phyloP scores from a whole-genome alignment of 1,140 invertebrate species.

The Acromyrmex heyeri region DNA sequence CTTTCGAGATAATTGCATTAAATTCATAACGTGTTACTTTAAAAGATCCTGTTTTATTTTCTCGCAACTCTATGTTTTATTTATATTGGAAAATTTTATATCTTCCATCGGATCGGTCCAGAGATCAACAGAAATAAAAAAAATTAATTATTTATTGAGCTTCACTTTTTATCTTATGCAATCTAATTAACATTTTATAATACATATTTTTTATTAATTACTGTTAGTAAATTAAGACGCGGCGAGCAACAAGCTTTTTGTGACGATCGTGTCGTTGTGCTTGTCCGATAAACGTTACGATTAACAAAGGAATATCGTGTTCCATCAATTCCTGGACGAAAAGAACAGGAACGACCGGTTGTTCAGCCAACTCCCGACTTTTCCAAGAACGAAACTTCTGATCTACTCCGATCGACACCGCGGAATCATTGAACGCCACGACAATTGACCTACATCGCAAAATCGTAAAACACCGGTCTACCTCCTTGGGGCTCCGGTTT shows the following conservation, averaged over 20 bases:
- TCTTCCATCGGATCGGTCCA: background rate
- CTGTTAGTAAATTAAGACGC: background rate
- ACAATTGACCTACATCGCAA: constrained; percentile 56
- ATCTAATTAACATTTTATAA: background rate
- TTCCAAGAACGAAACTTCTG: constrained; percentile 44
- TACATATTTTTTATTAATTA: background rate
- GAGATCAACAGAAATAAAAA: background rate
- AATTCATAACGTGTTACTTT: background rate
- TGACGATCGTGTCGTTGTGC: background rate
- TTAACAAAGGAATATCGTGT: background rate
- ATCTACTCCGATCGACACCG: constrained; percentile 15
- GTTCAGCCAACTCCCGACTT: constrained; percentile 9
- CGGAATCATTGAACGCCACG: constrained; percentile 22
- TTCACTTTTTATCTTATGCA: background rate
- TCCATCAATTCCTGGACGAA: background rate
- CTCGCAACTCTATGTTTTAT: too few relatives aligned
- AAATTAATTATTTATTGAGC: too few relatives aligned
- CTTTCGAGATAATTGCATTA: background rate
- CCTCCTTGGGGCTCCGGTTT: constrained; percentile 26
- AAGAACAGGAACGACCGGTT: constrained; percentile 36
- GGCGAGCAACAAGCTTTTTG: background rate
- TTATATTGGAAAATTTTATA: background rate
- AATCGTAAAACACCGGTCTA: constrained; percentile 42
- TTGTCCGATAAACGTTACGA: constrained; percentile 1
- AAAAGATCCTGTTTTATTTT: background rate